A percentile compares a stretch with the other conserved stretches of the same genome.
Conservation (phyloP, 2,113 vertebrate genomes). For the Mola mola region DNA sequence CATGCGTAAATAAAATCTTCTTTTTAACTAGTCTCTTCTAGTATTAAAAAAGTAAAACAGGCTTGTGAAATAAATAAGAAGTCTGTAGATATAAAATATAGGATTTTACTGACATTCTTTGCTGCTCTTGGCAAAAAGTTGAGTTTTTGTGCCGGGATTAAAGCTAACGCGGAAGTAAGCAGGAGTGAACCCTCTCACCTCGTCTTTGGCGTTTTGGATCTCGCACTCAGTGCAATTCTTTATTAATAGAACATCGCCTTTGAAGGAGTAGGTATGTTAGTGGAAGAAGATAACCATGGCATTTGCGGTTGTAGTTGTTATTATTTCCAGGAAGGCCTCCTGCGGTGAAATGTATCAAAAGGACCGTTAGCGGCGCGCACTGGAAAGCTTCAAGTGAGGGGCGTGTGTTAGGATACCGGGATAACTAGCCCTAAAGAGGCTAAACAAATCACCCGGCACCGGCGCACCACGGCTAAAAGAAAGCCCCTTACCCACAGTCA, state of each 20-base stretch:
- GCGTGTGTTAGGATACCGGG: conserved; percentile 29
- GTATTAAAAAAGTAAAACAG: not conserved
- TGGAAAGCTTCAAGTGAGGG: conserved; percentile 61
- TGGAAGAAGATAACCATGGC: conserved; percentile 21
- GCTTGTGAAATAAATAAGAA: not conserved
- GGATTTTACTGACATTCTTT: not conserved
- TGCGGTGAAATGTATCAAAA: conserved; percentile 42
- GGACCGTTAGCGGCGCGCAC: conserved; percentile 29
- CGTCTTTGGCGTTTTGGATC: not conserved
- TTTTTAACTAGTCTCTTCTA: not conserved
- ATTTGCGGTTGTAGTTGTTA: conserved; percentile 38
- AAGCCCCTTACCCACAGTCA: conserved; percentile 3
- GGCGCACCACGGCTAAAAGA: conserved; percentile 20
- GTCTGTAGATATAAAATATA: not conserved
- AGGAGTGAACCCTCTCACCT: conserved; percentile 39
- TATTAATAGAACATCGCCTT: conserved; percentile 78
- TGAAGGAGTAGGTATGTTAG: conserved; percentile 54
- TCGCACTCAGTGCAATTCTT: conserved; percentile 57
- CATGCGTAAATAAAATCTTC: conserved; percentile 13
- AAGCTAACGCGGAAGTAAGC: conserved; percentile 48
- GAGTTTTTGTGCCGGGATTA: not conserved
- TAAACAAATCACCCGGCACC: conserved; percentile 27
- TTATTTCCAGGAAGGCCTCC: conserved; percentile 55
- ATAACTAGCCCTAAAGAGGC: conserved; percentile 45
- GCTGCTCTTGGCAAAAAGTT: fast-evolving